Evolutionary conservation across 2,797 vertebrate genomes (phyloP).

Genomic region (Micrastur ruficollis): DNA sequence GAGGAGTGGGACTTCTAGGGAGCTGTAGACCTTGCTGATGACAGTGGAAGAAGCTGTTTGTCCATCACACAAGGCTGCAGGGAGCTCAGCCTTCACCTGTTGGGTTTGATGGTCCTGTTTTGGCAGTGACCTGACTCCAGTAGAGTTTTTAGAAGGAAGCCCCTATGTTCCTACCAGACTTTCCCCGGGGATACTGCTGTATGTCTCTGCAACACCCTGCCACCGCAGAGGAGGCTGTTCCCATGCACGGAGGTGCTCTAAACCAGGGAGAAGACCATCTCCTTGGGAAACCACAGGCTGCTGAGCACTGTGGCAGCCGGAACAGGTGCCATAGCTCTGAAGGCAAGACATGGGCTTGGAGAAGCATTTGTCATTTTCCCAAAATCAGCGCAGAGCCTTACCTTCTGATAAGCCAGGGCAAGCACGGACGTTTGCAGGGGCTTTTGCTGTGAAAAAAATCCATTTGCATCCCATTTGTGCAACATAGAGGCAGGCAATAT

Average conservation of each 20-base stretch:
- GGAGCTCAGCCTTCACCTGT: not conserved
- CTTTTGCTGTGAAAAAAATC: not conserved
- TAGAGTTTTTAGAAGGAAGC: not conserved
- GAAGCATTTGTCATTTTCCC: not conserved
- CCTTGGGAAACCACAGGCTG: not conserved
- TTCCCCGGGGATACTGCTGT: not conserved
- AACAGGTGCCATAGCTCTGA: not conserved
- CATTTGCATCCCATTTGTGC: not conserved
- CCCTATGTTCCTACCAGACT: fast-evolving
- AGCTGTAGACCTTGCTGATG: not conserved
- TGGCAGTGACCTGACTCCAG: fast-evolving
- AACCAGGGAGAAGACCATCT: not conserved
- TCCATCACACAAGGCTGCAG: not conserved
- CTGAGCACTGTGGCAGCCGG: not conserved
- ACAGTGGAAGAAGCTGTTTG: not conserved
- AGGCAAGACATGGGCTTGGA: not conserved
- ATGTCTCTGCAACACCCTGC: not conserved
- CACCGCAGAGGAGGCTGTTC: not conserved
- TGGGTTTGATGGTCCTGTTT: not conserved
- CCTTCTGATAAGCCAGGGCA: not conserved
- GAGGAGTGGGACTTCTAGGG: not conserved
- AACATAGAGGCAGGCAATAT: not conserved
- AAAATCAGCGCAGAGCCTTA: not conserved
- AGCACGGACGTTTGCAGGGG: not conserved
- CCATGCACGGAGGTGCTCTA: no score